These are phyloP conservation scores for Delichon dasypus DNA, from an alignment of 2,797 vertebrate species.

Conservation along the genomic window DNA sequence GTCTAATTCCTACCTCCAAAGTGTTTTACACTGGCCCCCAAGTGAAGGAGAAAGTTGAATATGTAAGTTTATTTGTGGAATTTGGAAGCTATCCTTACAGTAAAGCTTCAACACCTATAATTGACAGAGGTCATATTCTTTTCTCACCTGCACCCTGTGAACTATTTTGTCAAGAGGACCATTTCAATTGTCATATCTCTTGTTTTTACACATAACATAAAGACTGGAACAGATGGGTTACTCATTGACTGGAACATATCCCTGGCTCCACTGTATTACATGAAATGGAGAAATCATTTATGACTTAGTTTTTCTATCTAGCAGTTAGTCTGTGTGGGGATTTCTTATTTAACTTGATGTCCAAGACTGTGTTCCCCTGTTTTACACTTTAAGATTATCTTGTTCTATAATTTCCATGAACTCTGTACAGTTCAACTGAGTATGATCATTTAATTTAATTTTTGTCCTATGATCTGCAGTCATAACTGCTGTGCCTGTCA, in stretches of 20 bases:
- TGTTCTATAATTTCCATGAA: background rate
- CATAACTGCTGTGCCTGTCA: background rate
- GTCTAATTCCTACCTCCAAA: background rate
- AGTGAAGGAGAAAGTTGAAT: background rate
- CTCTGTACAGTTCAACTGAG: background rate
- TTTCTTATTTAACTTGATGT: background rate
- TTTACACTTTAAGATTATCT: background rate
- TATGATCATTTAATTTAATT: background rate
- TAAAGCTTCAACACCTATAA: background rate
- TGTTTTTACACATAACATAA: background rate
- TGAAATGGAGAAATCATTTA: background rate
- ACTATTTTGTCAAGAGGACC: background rate
- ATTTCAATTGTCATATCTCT: background rate
- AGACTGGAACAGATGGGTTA: background rate
- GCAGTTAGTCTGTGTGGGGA: background rate
- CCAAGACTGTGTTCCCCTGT: background rate
- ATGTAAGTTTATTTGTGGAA: background rate
- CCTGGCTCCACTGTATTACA: background rate
- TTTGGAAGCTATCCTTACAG: background rate
- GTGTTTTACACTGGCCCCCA: background rate
- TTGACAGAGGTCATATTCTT: background rate
- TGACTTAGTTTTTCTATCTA: background rate
- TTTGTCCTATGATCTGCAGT: background rate
- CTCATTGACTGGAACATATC: background rate
- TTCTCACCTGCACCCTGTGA: background rate